Base-by-base conservation (phyloP, 2,113 vertebrate genomes). In the Nothobranchius kuhntae region DNA sequence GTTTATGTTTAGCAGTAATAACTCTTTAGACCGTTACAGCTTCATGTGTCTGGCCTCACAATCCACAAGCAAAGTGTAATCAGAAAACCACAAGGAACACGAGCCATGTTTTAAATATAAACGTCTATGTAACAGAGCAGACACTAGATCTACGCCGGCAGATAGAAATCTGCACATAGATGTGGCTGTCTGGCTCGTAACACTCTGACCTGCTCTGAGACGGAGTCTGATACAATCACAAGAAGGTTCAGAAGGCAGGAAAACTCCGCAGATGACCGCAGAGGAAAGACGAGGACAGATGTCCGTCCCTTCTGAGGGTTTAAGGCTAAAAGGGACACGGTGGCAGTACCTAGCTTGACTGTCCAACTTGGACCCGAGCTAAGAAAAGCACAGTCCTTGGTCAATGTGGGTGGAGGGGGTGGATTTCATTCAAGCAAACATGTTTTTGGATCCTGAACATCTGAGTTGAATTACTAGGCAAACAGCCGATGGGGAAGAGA, bases 381-480 rank as follows among this genome's bases (percentile, higher is more conserved):
- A 93, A 91, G 87, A 91, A 92, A 93, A 92, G 91, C 90, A 89
- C 64, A 83, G 83, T 83, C 86, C 87, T 87, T 90, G 89, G 90
- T 89, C 81, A 87, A 62, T 77, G 86, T 89, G 90, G 87, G 88
- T 81, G 89, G 88, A 89, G 85, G 86, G 87, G 89, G 88, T 40
- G 91, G 87, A 91, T 86, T 90, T 91, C 87, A 86, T 91, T 93
- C 87, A 92, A 89, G 89, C 87, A 93, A 93, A 93, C 92, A 91
- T 91, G 90, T 89, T 92, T 91, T 92, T 90, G 86, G 90, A 92
- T 90, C 88, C 88, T 91, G 89, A 90, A 93, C 91, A 92, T 92
- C 87, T 91, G 91, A 92, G 83, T 91, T 89, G 90, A 92, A 93
- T 93, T 93, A 94, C 90, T 91, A 92, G 86, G 89, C 92, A 94